Percentiles rank a stretch among this genome's conserved stretches.
These are phyloP conservation scores for Sinopyrophorus schimmeli DNA, from an alignment of 2,888 invertebrate species.

Conservation along the genomic window DNA sequence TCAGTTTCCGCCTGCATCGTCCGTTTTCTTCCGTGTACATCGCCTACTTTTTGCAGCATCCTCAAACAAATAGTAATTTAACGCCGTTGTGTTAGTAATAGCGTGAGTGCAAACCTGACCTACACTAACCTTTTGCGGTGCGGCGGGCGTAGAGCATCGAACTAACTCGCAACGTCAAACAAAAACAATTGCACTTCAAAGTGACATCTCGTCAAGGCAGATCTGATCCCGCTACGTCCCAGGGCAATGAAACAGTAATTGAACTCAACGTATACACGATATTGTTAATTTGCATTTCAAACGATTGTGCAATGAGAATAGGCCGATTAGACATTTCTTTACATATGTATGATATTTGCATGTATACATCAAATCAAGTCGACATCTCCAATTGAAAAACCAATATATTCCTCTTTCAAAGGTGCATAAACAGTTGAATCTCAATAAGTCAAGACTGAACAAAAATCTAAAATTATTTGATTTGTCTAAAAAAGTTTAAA, in stretches of 20 bases:
- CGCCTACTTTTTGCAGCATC: conserved; percentile 37
- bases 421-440: too few species aligned
- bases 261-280: conserved; percentile 35
- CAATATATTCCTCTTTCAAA: too few species aligned
- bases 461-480: too few species aligned
- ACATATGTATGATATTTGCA: too few species aligned
- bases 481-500: too few species aligned
- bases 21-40: conserved; percentile 37
- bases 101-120: conserved; percentile 44
- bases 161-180: conserved; percentile 41
- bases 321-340: conserved; percentile 15
- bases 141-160: conserved; percentile 38
- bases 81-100: conserved; percentile 40
- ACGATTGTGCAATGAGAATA: conserved; percentile 25
- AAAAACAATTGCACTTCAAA: conserved; percentile 44
- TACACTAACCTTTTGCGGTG: conserved; percentile 40
- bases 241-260: conserved; percentile 43
- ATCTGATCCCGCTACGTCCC: conserved; percentile 38
- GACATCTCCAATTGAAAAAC: too few species aligned
- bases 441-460: too few species aligned
- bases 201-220: conserved; percentile 42
- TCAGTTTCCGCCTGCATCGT: conserved; percentile 26
- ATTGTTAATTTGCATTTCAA: conserved; percentile 38
- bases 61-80: conserved; percentile 42
- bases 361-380: too few species aligned